Evolutionary conservation across 1,140 invertebrate genomes (phyloP).

Genomic region (Bemisia tabaci): DNA sequence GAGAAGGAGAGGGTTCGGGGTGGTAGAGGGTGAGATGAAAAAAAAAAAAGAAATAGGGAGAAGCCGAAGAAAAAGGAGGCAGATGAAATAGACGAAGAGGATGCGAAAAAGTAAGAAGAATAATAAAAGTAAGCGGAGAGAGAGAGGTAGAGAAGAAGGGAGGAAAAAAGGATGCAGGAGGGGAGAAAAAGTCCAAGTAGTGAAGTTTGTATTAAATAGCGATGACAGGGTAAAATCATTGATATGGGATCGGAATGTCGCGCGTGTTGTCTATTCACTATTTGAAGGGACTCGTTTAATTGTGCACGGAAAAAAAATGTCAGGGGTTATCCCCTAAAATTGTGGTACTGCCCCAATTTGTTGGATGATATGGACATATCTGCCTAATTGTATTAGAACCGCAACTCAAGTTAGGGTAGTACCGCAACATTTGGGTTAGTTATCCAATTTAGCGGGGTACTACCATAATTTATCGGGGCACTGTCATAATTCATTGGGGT

Average conservation of each 20-base stretch:
- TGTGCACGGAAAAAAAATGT: background rate
- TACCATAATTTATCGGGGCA: too few species aligned
- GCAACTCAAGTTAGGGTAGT: too few species aligned
- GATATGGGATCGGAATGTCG: background rate
- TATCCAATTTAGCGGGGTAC: too few species aligned
- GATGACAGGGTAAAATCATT: background rate
- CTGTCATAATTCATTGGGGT: too few species aligned
- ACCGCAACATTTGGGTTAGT: too few species aligned
- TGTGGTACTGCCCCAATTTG: background rate
- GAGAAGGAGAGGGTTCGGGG: background rate
- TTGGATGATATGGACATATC: background rate
- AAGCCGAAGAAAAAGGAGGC: background rate
- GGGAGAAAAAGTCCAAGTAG: background rate
- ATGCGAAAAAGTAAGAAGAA: background rate
- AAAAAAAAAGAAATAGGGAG: too few species aligned
- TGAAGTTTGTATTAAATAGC: background rate
- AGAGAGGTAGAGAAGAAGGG: background rate
- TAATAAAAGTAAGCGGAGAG: background rate
- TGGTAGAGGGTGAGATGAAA: too few species aligned
- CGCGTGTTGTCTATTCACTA: background rate
- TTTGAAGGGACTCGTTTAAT: background rate
- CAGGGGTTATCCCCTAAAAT: background rate
- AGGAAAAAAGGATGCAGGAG: background rate
- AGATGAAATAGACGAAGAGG: background rate
- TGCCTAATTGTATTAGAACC: too few species aligned